These are phyloP conservation scores for Gonioctena quinquepunctata DNA, from an alignment of 1,140 invertebrate genomes.

Conservation along the genomic window DNA sequence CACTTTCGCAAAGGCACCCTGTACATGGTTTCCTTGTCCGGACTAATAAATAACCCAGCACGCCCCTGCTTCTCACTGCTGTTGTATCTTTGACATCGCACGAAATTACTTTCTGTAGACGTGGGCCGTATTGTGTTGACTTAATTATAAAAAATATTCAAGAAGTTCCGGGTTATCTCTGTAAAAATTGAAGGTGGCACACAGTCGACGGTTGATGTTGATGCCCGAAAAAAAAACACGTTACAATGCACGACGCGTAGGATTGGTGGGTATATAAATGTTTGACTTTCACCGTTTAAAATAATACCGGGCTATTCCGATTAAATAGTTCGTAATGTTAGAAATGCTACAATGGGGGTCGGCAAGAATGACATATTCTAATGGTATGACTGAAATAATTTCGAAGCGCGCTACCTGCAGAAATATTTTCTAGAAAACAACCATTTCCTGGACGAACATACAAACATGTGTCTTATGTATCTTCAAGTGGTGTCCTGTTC, in stretches of 20 bases:
- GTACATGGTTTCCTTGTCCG: no score
- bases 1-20: no score
- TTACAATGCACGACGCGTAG: background rate
- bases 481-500: no score
- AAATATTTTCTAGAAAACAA: no score
- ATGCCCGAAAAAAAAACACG: background rate
- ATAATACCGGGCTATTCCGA: background rate
- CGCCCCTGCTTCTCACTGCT: background rate
- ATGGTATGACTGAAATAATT: no score
- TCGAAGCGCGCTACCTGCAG: no score
- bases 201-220: background rate
- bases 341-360: background rate
- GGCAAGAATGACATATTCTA: no score
- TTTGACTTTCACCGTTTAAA: background rate
- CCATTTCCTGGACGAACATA: no score
- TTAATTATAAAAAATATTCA: slow-evolving; percentile 8
- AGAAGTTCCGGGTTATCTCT: slow-evolving; percentile 6
- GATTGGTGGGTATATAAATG: background rate
- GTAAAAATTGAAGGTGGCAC: background rate
- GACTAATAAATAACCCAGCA: background rate
- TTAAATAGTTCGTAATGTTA: background rate
- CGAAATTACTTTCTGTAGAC: background rate
- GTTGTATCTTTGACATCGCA: background rate
- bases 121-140: background rate
- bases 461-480: no score